These are phyloP conservation scores for Callimorpha dominula DNA, from an alignment of 2,888 invertebrate genomes.

Conservation along the genomic window DNA sequence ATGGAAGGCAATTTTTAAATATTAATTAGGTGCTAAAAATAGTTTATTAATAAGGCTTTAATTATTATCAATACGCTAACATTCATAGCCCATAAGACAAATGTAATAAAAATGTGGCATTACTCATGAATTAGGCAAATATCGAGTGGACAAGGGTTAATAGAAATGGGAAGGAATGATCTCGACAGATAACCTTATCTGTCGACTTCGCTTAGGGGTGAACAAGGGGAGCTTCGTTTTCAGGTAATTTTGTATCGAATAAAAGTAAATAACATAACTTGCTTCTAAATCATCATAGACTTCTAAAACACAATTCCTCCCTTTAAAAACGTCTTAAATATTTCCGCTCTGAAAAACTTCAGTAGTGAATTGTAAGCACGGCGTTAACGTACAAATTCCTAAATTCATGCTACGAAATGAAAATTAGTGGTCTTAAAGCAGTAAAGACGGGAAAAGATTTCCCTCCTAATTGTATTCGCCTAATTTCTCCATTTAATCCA, in stretches of 20 bases:
- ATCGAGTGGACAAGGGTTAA: too few species aligned
- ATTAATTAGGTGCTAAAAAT: too few species aligned
- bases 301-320: not conserved
- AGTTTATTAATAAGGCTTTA: too few species aligned
- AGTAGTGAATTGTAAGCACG: not conserved
- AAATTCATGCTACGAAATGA: not conserved
- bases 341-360: not conserved
- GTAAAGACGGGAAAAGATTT: not conserved
- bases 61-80: not conserved
- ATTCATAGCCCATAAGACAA: not conserved
- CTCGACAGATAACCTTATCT: too few species aligned
- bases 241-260: not conserved
- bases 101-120: too few species aligned
- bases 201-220: too few species aligned
- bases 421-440: not conserved
- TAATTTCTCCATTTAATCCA: slow-evolving; percentile 30
- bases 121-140: too few species aligned
- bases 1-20: too few species aligned
- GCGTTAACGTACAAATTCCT: not conserved
- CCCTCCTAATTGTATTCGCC: slow-evolving; percentile 1
- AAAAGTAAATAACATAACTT: not conserved
- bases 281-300: not conserved
- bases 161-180: too few species aligned
- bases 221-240: not conserved
- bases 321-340: not conserved